Base-by-base conservation (phyloP, 2,888 invertebrate species). In the Stramonita haemastoma region DNA sequence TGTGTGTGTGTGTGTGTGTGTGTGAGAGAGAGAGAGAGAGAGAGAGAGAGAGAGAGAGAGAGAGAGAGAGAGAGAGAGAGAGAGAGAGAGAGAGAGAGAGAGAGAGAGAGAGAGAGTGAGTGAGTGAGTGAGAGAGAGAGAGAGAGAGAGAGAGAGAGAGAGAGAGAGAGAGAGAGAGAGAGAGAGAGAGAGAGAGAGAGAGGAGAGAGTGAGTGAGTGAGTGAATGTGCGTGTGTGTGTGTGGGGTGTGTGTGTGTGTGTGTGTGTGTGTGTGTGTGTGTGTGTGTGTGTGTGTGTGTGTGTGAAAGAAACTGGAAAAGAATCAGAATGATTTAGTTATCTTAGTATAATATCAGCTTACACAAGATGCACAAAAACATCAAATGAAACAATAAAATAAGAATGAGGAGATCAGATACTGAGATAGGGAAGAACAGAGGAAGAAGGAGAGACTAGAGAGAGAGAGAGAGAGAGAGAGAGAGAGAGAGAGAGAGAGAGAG, bases 21-120 rank as follows among this genome's bases (percentile, higher is more conserved):
- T 46, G 46, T 46, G 77, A 77, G 32, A 77, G 77, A 77, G 77
- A 77, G 32, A 32, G 32, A 77, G 77, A 79, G 17, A 79, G 77
- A 79, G 77, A 79, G 77, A 79, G 77, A 34, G 77, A 29, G 73
- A 73, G n/a, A 73, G 73, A n/a, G n/a, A n/a, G 73, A 73, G n/a
- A 73, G n/a, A n/a, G n/a, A n/a, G n/a, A n/a, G n/a, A n/a, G n/a
- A n/a, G n/a, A n/a, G n/a, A n/a, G 57, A 13, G 17, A 17, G 57
- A 57, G 57, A 57, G 57, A 17, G 17, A 57, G 11, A 57, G n/a
- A 8, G 70, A 26, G n/a, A 26, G 70, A 2, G 19, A 26, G n/a
- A 22, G 26, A 22, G 19, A 8, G 26, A 26, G 26, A 0, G 0
- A 26, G 22, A 70, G 0, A n/a, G 19, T 19, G 6, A 70, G 8